These are phyloP conservation scores for Triplophysa bombifrons DNA, from an alignment of 2,797 vertebrate genomes.

Conservation along the genomic window DNA sequence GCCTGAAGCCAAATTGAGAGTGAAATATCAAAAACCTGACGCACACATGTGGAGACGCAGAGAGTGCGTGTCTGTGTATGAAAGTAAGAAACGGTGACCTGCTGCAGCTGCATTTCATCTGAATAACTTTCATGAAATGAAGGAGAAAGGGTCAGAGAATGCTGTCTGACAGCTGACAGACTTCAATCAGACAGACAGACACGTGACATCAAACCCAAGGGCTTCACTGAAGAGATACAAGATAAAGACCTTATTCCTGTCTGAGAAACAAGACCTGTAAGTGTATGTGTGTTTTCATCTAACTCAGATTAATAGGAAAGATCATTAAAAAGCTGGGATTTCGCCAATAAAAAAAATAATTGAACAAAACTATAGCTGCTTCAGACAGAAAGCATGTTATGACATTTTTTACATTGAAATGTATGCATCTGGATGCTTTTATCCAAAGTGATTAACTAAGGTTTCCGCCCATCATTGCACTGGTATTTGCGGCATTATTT, in stretches of 20 bases:
- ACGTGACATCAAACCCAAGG: not conserved
- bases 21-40: not conserved
- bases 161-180: not conserved
- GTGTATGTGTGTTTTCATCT: too few relatives aligned
- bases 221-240: not conserved
- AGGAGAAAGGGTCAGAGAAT: slow-evolving; percentile 24
- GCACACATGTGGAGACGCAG: not conserved
- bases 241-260: not conserved
- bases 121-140: slow-evolving; percentile 24
- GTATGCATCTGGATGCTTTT: too few relatives aligned
- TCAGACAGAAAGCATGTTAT: too few relatives aligned
- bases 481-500: too few relatives aligned
- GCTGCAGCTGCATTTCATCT: slow-evolving; percentile 5
- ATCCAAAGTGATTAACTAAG: too few relatives aligned
- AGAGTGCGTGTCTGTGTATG: not conserved
- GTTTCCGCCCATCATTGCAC: too few relatives aligned
- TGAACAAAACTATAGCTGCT: too few relatives aligned
- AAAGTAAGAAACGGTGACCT: slow-evolving; percentile 14
- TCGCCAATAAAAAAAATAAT: too few relatives aligned
- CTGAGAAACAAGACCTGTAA: too few relatives aligned
- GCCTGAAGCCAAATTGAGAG: slow-evolving; percentile 9
- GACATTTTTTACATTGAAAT: too few relatives aligned
- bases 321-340: too few relatives aligned
- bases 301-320: too few relatives aligned
- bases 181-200: slow-evolving; percentile 30